phyloP scores from a whole-genome alignment of 2,797 vertebrate species.

The Semaprochilodus insignis region DNA sequence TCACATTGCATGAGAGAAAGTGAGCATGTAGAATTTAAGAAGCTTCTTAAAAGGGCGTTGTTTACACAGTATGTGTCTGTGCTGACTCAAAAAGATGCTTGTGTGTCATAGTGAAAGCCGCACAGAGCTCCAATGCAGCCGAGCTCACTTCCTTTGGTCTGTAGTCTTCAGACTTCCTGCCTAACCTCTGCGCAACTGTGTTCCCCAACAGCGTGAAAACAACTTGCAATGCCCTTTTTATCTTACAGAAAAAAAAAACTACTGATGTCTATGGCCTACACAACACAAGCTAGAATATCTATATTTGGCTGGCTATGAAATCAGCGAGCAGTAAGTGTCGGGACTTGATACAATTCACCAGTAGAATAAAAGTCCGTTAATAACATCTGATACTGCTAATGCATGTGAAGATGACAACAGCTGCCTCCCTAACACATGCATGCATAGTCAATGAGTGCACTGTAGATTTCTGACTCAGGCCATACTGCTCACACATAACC shows the following conservation, averaged over 20 bases:
- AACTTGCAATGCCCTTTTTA: neutral
- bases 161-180: conserved; percentile 54
- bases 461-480: conserved; percentile 58
- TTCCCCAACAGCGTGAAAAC: neutral
- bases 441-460: conserved; percentile 42
- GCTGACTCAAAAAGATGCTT: conserved; percentile 51
- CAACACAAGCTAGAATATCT: neutral
- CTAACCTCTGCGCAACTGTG: conserved; percentile 20
- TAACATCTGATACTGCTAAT: conserved; percentile 27
- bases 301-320: neutral
- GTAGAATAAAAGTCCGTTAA: conserved; percentile 6
- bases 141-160: conserved; percentile 54
- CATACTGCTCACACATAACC: conserved; percentile 43
- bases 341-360: neutral
- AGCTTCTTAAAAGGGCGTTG: conserved; percentile 20
- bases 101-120: conserved; percentile 60
- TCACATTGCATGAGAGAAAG: conserved; percentile 1
- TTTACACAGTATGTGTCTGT: conserved; percentile 40
- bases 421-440: conserved; percentile 16
- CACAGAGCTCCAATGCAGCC: conserved; percentile 36
- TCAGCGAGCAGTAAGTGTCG: neutral
- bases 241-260: neutral
- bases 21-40: neutral
- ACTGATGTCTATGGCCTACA: neutral
- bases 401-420: conserved; percentile 39